Conservation (phyloP, 2,888 invertebrate species). For the Yponomeuta malinellus region DNA sequence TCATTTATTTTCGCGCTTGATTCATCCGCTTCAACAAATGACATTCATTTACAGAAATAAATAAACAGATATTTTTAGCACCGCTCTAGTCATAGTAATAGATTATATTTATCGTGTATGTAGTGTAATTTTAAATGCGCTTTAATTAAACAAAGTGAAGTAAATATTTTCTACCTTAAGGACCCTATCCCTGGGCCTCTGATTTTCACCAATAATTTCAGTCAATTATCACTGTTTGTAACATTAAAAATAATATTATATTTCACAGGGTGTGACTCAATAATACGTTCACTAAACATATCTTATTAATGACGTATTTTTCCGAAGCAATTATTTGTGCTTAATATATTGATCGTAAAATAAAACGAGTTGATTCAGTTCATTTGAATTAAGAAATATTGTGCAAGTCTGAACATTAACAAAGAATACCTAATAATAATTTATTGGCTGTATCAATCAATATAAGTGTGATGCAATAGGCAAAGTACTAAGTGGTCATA, state of each 20-base stretch:
- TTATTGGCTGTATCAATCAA: not conserved
- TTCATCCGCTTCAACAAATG: constrained; percentile 16
- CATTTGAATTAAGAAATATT: no score
- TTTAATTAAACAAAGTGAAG: constrained; percentile 21
- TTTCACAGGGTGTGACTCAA: constrained; percentile 67
- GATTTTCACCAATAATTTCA: constrained; percentile 62
- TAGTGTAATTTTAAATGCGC: constrained; percentile 34
- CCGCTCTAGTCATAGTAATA: constrained; percentile 48
- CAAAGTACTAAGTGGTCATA: no score
- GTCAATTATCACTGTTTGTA: constrained; percentile 52
- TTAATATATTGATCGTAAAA: not conserved
- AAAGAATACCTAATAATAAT: not conserved
- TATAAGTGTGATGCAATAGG: not conserved
- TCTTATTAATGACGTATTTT: constrained; percentile 26
- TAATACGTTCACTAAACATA: constrained; percentile 38
- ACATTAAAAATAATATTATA: constrained; percentile 23
- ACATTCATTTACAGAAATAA: constrained; percentile 23
- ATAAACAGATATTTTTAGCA: constrained; percentile 35
- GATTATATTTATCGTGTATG: constrained; percentile 43
- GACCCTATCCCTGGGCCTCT: constrained; percentile 41
- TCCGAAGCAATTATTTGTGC: not conserved
- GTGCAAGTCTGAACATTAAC: no score
- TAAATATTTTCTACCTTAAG: constrained; percentile 33
- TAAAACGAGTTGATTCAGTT: not conserved
- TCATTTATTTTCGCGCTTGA: constrained; percentile 22